Evolutionary conservation across 2,113 vertebrate genomes (phyloP).

Genomic region (Crocuta crocuta): DNA sequence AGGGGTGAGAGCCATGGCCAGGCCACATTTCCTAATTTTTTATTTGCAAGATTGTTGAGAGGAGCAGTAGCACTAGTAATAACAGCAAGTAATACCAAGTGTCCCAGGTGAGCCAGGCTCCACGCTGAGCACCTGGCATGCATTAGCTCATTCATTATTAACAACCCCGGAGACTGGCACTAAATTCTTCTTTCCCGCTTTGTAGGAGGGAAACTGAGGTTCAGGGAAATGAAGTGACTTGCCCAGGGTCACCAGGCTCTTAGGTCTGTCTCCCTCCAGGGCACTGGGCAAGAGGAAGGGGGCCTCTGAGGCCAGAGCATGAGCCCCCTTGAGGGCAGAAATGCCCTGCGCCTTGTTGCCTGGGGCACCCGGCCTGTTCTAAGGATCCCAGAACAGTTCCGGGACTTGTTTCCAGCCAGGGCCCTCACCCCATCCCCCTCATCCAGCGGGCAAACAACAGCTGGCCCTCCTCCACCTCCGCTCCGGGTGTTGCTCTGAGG

Average conservation of each 20-base stretch:
- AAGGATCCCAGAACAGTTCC: neutral
- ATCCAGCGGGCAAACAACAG: neutral
- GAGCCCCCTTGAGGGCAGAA: neutral
- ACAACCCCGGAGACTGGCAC: neutral
- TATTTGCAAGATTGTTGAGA: conserved; percentile 24
- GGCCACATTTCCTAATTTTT: neutral
- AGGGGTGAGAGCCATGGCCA: neutral
- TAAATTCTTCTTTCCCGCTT: neutral
- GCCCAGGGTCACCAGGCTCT: neutral
- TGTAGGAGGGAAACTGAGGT: neutral
- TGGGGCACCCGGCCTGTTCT: neutral
- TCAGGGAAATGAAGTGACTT: neutral
- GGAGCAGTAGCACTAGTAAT: neutral
- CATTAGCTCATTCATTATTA: conserved; percentile 5
- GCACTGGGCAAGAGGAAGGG: neutral
- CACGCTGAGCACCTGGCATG: neutral
- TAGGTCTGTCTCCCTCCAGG: neutral
- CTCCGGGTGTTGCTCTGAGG: neutral
- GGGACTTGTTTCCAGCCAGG: neutral
- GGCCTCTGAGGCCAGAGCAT: neutral
- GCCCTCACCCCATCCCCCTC: neutral
- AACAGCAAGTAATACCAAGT: neutral
- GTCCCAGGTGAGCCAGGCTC: neutral
- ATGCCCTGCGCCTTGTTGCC: neutral
- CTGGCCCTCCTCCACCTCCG: neutral